Evolutionary conservation across 2,888 invertebrate species (phyloP).

Genomic region (Eupsilia transversa): DNA sequence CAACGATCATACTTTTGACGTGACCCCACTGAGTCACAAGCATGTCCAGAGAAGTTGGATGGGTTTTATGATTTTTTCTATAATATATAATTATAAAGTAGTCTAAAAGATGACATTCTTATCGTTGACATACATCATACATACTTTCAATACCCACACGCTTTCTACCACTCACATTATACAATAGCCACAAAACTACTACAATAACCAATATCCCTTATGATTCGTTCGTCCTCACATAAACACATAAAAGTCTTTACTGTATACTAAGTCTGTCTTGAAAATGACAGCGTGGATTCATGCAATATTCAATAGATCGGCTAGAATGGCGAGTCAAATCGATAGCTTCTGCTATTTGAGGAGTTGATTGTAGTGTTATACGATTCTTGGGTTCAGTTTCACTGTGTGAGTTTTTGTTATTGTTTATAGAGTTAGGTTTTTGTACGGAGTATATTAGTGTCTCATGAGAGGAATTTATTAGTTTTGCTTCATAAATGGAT

Average conservation of each 20-base stretch:
- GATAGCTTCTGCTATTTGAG: slow-evolving; percentile 62
- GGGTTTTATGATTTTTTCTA: no score
- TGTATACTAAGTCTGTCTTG: slow-evolving; percentile 44
- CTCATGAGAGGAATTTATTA: neutral
- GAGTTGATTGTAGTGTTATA: slow-evolving; percentile 49
- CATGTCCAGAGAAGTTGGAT: neutral
- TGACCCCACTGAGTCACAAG: neutral
- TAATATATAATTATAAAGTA: no score
- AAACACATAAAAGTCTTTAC: slow-evolving; percentile 23
- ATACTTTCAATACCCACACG: neutral
- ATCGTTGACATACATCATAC: neutral
- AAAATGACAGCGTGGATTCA: slow-evolving; percentile 58
- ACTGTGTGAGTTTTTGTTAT: slow-evolving; percentile 14
- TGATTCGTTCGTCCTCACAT: slow-evolving; percentile 37
- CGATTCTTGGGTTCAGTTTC: slow-evolving; percentile 8
- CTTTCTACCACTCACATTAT: neutral
- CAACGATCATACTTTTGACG: neutral
- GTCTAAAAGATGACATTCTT: no score
- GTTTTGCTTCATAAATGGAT: no score
- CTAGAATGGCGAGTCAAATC: slow-evolving; percentile 53
- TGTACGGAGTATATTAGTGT: neutral
- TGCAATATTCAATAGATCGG: slow-evolving; percentile 63
- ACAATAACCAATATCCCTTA: slow-evolving; percentile 25
- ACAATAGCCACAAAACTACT: slow-evolving; percentile 13
- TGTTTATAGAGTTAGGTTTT: slow-evolving; percentile 10